phyloP scores from a whole-genome alignment of 2,888 invertebrate species.

The Cryptus viduatorius region DNA sequence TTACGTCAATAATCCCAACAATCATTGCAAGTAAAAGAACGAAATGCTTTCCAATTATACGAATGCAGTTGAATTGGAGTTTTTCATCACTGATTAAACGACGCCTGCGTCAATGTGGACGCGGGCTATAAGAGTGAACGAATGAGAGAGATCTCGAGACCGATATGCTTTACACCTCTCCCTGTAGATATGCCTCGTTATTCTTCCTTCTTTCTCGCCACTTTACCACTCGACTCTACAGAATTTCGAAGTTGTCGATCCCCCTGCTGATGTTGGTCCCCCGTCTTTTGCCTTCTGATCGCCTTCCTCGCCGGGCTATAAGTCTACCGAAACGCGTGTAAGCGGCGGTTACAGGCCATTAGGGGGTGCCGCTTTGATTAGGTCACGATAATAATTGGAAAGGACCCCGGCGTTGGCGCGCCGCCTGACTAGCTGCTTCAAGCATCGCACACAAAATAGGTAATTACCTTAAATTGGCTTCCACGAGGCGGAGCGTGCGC shows the following conservation, averaged over 20 bases:
- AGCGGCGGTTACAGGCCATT: constrained; percentile 67
- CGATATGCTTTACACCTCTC: constrained; percentile 38
- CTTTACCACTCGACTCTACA: constrained; percentile 1
- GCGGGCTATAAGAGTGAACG: constrained; percentile 3
- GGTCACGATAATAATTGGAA: constrained; percentile 71
- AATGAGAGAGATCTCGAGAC: constrained; percentile 17
- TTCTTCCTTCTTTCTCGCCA: constrained; percentile 1
- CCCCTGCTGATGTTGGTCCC: not conserved
- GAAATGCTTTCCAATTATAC: constrained; percentile 16
- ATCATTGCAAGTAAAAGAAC: not conserved
- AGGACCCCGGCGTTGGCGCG: constrained; percentile 53
- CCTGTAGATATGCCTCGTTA: constrained; percentile 33
- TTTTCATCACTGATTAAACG: constrained; percentile 11
- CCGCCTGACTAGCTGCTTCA: constrained; percentile 42
- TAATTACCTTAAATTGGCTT: constrained; percentile 74
- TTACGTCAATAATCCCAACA: not conserved
- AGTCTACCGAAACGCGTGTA: constrained; percentile 57
- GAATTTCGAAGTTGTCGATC: constrained; percentile 12
- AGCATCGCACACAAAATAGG: constrained; percentile 67
- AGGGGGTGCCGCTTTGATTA: constrained; percentile 70
- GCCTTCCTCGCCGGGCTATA: constrained; percentile 15
- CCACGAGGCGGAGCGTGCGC: constrained; percentile 61
- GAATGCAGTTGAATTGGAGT: not conserved
- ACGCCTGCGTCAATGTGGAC: not conserved
- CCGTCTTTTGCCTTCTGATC: constrained; percentile 5